Conservation (phyloP, 2,113 vertebrate species). For the Hepsetus odoe region DNA sequence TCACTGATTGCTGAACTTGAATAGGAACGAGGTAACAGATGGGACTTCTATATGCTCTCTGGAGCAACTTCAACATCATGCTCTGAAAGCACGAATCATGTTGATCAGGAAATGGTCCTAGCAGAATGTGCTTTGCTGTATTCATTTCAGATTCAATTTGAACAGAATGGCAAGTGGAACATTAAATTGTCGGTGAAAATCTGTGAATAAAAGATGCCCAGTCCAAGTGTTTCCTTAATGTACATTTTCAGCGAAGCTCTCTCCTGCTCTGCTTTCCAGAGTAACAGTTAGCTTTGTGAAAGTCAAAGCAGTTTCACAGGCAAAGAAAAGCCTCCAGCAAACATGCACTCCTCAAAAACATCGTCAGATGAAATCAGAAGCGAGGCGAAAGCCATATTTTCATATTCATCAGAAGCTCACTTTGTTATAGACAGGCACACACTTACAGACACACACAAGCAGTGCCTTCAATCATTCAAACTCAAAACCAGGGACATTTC, state of each 20-base stretch:
- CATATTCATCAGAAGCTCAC: conserved; percentile 31
- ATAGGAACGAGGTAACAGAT: not conserved
- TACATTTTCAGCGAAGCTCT: conserved; percentile 22
- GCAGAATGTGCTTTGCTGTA: conserved; percentile 19
- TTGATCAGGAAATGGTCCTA: conserved; percentile 41
- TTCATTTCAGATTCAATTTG: conserved; percentile 48
- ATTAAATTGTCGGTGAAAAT: conserved; percentile 45
- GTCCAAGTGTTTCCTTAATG: conserved; percentile 10
- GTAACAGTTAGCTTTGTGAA: not conserved
- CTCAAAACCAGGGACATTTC: conserved; percentile 29
- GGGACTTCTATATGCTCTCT: conserved; percentile 23
- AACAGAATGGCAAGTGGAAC: conserved; percentile 38
- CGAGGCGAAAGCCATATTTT: conserved; percentile 37
- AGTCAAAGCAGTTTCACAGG: conserved; percentile 6
- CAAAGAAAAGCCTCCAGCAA: conserved; percentile 13
- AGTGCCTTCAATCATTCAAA: conserved; percentile 14
- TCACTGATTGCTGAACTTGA: conserved; percentile 15
- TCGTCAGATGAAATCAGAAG: conserved; percentile 10
- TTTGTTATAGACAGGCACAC: conserved; percentile 1
- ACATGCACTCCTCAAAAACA: conserved; percentile 6
- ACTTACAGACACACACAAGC: not conserved
- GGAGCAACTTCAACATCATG: not conserved
- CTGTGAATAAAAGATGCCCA: conserved; percentile 23
- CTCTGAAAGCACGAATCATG: conserved; percentile 29
- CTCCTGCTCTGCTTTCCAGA: not conserved